Base-by-base conservation (phyloP, 2,888 invertebrate genomes). In the Trisateles emortualis region DNA sequence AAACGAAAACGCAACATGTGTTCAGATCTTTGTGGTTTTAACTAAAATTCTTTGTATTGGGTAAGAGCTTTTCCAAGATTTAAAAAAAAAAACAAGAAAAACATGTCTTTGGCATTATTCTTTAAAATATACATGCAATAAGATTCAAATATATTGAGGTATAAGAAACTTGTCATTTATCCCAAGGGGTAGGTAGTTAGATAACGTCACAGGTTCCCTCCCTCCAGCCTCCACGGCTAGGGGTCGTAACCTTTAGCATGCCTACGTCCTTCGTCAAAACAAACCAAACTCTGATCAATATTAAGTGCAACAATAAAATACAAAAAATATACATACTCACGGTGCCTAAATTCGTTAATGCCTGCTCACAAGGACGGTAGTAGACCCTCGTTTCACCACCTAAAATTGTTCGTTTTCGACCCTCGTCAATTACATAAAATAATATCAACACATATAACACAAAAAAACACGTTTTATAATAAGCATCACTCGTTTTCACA, bases 241-340 rank as follows among this genome's bases (percentile, higher is more conserved):
- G 81, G 88, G 86, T 88, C 87, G 72, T 81, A 86, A 89, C 88
- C 88, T 89, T 90, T 88, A 78, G 69, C 78, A 72, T 70, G 73
- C 72, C 68, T 60, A 65, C 64, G 74, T 74, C 76, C 73, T 76
- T 73, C 76, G 64, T 78, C 77, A 81, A 80, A 86, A 83, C 81
- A 84, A 84, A 82, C 79, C 76, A 76, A 76, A 80, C 39, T 67
- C 64, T 59, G 77, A 88, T 87, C 83, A 78, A 86, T 87, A 83
- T 46, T 66, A 41, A 60, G 38, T 57, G 52, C 38, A 58, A 49
- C 36, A 54, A 53, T 50, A 52, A 58, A 55, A 64, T 51, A 57
- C 0, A 47, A 35, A 26, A 30, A 24, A 52, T 44, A 42, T 24
- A n/a, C 6, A 22, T 68, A 71, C 70, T 72, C 39, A 71, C 70